Percentiles rank a stretch among this genome's conserved stretches.
These are phyloP conservation scores for Athetis lepigone DNA, from an alignment of 2,888 invertebrate species.

Conservation along the genomic window DNA sequence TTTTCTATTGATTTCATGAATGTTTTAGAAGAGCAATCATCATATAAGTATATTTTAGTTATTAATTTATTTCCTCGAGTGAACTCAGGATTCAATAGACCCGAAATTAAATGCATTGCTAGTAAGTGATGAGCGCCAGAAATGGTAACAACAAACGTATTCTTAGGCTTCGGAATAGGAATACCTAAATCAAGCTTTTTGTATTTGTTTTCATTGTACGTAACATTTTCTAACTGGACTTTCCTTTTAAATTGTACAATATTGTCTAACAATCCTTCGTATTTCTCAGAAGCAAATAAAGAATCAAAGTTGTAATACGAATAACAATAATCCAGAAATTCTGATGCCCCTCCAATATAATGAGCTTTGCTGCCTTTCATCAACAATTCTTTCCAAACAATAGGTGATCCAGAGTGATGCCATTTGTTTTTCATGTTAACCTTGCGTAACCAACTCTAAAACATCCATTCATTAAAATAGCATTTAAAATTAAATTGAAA, in stretches of 20 bases:
- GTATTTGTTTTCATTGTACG: slow-evolving; percentile 15
- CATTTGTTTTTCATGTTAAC: slow-evolving; percentile 89
- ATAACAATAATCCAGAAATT: slow-evolving; percentile 92
- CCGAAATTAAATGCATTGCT: slow-evolving; percentile 79
- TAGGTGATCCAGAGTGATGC: slow-evolving; percentile 89
- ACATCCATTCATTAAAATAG: slow-evolving; percentile 21
- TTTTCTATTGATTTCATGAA: slow-evolving; percentile 78
- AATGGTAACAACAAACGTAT: slow-evolving; percentile 75
- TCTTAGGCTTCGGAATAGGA: slow-evolving; percentile 58
- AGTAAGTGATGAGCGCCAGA: slow-evolving; percentile 79
- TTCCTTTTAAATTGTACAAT: slow-evolving; percentile 76
- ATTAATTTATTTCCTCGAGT: slow-evolving; percentile 68
- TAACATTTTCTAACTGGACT: slow-evolving; percentile 56
- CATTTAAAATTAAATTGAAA: too few species aligned
- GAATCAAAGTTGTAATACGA: slow-evolving; percentile 89
- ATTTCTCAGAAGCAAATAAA: slow-evolving; percentile 75
- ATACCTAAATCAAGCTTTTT: slow-evolving; percentile 39
- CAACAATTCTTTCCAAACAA: slow-evolving; percentile 92
- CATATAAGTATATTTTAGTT: slow-evolving; percentile 80
- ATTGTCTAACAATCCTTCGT: slow-evolving; percentile 73
- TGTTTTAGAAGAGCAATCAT: slow-evolving; percentile 69
- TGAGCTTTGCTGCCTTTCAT: slow-evolving; percentile 88
- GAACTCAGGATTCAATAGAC: slow-evolving; percentile 72
- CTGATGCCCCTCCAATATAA: slow-evolving; percentile 91
- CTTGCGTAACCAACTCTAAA: slow-evolving; percentile 87